Evolutionary conservation across 2,113 vertebrate species (phyloP).

Genomic region (Notechis scutatus): DNA sequence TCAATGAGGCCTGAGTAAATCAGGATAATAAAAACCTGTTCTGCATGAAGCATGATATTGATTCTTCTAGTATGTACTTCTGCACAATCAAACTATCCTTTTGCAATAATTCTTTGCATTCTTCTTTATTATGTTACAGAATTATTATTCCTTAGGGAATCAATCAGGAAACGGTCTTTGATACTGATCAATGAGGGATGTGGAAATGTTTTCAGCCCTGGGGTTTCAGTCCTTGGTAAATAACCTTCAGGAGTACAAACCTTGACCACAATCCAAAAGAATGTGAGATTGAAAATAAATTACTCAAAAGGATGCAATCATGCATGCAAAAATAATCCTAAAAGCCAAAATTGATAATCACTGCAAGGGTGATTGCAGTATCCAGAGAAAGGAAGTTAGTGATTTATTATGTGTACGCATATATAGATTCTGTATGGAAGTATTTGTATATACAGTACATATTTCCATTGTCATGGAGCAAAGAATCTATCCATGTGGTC

Average conservation of each 20-base stretch:
- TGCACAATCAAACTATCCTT: neutral
- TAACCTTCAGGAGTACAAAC: neutral
- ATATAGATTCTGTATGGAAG: neutral
- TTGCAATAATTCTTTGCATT: neutral
- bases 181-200: neutral
- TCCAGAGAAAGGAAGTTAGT: neutral
- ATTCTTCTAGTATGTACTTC: neutral
- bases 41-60: neutral
- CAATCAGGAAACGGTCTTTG: neutral
- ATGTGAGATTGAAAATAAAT: neutral
- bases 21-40: neutral
- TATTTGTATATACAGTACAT: neutral
- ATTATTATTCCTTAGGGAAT: neutral
- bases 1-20: neutral
- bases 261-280: neutral
- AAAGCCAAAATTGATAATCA: neutral
- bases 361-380: neutral
- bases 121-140: neutral
- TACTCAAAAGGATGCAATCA: neutral
- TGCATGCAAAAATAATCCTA: neutral
- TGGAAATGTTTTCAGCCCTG: neutral
- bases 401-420: neutral
- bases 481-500: neutral
- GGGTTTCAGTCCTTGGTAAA: neutral
- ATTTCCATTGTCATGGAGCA: neutral